Conservation (phyloP, 2,113 vertebrate species). For the Dicrurus megarhynchus region DNA sequence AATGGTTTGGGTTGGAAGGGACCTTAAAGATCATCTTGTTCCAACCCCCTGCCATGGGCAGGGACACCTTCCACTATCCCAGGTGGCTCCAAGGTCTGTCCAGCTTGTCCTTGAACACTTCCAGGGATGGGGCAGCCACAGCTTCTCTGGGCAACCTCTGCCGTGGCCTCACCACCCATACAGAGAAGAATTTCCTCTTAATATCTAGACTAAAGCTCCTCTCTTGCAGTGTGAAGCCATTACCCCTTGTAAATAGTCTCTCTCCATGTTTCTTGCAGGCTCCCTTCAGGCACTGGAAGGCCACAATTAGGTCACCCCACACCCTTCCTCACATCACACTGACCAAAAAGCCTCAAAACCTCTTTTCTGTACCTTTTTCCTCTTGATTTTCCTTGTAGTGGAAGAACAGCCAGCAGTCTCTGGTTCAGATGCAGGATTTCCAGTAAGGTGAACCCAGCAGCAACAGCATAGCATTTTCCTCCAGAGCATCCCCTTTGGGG, state of each 20-base stretch:
- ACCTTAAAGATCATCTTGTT: background rate
- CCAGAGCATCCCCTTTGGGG: background rate
- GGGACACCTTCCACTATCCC: background rate
- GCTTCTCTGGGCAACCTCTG: background rate
- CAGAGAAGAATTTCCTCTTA: background rate
- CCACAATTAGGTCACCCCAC: background rate
- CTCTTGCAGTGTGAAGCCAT: background rate
- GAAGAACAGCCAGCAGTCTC: background rate
- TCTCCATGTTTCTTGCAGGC: background rate
- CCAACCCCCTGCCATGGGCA: background rate
- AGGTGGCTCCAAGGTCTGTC: background rate
- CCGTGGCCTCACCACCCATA: background rate
- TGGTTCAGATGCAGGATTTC: background rate
- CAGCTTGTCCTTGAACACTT: background rate
- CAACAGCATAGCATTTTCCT: rapidly evolving
- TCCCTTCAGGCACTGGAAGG: background rate
- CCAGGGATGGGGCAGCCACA: background rate
- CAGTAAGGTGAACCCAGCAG: background rate
- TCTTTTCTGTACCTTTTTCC: background rate
- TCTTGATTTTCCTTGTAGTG: background rate
- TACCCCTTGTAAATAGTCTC: background rate
- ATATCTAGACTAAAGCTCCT: background rate
- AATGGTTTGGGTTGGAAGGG: background rate
- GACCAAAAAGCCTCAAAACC: background rate
- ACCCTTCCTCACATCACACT: background rate